Evolutionary conservation across 2,113 vertebrate species (phyloP), one percentile per base, ranked within the genome.

Genomic region (Chaetorhynchus papuensis): DNA sequence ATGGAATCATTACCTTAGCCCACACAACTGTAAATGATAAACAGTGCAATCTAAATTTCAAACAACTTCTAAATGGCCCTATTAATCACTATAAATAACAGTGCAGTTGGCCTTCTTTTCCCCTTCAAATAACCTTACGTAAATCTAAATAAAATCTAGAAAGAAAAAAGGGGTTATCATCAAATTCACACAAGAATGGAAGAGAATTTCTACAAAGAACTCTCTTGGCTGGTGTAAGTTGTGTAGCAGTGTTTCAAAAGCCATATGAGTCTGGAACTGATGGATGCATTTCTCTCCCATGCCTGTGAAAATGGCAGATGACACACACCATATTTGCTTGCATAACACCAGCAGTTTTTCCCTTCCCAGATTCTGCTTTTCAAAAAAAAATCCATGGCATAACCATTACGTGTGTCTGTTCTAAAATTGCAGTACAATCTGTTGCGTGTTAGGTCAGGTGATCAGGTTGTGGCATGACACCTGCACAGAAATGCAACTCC

Each of bases 11-110:
- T 98, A 98, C 93, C 95, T 96, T 97, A 96, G 96, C 90, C 95
- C 93, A 97, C 90, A 97, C 97, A 91, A 98, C 97, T 97, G 97
- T 97, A 97, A 98, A 98, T 98, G 98, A 98, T 98, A 98, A 98
- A 98, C 96, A 97, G 96, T 94, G 97, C 97, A 98, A 98, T 98
- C 95, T 95, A 90, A 96, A 96, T 97, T 98, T 96, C 96, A 94
- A 98, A 97, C 97, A 97, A 97, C 91, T 96, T 98, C 95, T 97
- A 97, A 98, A 97, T 97, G 76, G 94, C 96, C 80, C 97, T 96
- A 98, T 98, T 98, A 98, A 98, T 98, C 97, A 98, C 93, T 94
- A 94, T 97, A 96, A 98, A 97, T 98, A 97, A 96, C 94, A 84
- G 80, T 63, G 91, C 83, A 96, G 83, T 91, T 97, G 90, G 95